Conservation (phyloP, 2,113 vertebrate genomes). For the Grallaria varia region DNA sequence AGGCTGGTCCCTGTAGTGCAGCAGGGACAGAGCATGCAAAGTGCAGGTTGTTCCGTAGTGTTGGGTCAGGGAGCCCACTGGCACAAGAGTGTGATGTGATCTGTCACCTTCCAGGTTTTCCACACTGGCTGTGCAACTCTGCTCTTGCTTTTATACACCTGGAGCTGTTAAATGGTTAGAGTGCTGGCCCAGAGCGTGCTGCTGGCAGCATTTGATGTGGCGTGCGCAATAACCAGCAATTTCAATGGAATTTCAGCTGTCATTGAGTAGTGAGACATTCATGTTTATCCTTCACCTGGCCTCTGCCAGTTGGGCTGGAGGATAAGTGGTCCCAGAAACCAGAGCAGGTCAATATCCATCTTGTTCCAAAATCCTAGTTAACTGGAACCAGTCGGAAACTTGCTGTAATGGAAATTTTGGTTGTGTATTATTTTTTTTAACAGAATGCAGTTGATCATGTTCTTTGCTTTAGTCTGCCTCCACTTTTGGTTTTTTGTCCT, state of each 20-base stretch:
- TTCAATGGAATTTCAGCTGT: conserved; percentile 13
- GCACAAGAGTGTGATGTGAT: not conserved
- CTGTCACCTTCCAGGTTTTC: not conserved
- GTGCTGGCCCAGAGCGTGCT: not conserved
- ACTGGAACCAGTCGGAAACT: conserved; percentile 46
- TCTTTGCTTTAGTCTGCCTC: not conserved
- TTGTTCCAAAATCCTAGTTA: conserved; percentile 38
- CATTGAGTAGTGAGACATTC: not conserved
- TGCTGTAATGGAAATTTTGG: conserved; percentile 1
- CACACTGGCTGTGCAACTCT: not conserved
- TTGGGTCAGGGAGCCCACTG: not conserved
- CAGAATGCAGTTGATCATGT: not conserved
- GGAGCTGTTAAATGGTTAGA: not conserved
- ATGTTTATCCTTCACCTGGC: conserved; percentile 45
- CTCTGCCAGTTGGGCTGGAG: conserved; percentile 23
- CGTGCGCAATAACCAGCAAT: not conserved
- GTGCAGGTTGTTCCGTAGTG: accelerated
- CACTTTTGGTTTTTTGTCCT: not conserved
- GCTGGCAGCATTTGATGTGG: not conserved
- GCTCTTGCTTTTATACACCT: not conserved
- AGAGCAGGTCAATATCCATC: not conserved
- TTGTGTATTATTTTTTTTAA: conserved; percentile 28
- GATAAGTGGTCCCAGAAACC: conserved; percentile 54
- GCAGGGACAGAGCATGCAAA: accelerated
- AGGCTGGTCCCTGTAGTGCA: accelerated